These are phyloP conservation scores for Drosophila varians DNA, from an alignment of 1,140 invertebrate genomes.

Conservation along the genomic window DNA sequence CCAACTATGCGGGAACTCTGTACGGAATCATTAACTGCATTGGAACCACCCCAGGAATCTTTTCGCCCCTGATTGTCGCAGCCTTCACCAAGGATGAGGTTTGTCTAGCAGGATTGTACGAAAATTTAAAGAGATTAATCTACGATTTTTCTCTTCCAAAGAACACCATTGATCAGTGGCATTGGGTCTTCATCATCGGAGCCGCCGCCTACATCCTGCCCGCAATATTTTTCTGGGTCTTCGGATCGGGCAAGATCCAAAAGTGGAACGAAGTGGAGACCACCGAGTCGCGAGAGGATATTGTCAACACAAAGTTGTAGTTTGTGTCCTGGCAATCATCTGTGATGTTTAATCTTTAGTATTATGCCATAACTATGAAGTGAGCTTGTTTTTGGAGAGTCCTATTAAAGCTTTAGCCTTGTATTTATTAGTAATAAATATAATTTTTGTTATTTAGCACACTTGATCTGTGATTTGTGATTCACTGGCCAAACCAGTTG, in stretches of 20 bases:
- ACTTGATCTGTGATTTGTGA: slow-evolving; percentile 6
- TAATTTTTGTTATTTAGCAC: slow-evolving; percentile 5
- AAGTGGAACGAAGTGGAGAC: slow-evolving; percentile 86
- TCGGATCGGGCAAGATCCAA: slow-evolving; percentile 88
- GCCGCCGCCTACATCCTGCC: slow-evolving; percentile 88
- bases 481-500: slow-evolving; percentile 30
- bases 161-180: slow-evolving; percentile 91
- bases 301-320: slow-evolving; percentile 82
- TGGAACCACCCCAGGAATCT: slow-evolving; percentile 89
- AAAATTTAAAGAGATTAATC: neutral
- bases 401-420: slow-evolving; percentile 73
- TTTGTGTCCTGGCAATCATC: slow-evolving; percentile 44
- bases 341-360: slow-evolving; percentile 66
- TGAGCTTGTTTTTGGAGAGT: slow-evolving; percentile 53
- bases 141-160: slow-evolving; percentile 65
- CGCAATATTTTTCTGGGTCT: slow-evolving; percentile 88
- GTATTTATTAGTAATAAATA: slow-evolving; percentile 63
- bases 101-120: slow-evolving; percentile 50
- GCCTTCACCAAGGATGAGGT: slow-evolving; percentile 87
- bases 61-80: slow-evolving; percentile 89
- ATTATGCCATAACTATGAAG: slow-evolving; percentile 63
- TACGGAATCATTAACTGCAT: slow-evolving; percentile 90
- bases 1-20: slow-evolving; percentile 91
- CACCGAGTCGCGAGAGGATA: slow-evolving; percentile 58
- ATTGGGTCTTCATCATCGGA: slow-evolving; percentile 90